Percentiles rank a stretch among this genome's conserved stretches.
Evolutionary conservation across 2,797 vertebrate species (phyloP).

Genomic region (Pyrocephalus nanus): DNA sequence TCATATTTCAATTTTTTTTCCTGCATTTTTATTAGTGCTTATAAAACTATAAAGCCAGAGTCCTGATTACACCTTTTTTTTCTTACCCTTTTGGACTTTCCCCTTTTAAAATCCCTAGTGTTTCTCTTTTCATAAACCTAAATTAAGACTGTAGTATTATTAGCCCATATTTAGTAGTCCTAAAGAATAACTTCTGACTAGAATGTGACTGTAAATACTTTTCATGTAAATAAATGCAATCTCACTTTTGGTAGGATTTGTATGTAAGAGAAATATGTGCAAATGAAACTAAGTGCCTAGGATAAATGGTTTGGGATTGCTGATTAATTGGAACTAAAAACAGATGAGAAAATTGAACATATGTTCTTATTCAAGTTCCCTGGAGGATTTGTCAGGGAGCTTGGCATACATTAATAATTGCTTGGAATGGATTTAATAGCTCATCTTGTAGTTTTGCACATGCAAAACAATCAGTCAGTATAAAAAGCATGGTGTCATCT

Average conservation of each 20-base stretch:
- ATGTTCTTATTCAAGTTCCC: conserved; percentile 46
- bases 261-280: not conserved
- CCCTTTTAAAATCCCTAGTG: not conserved
- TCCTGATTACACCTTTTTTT: not conserved
- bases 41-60: conserved; percentile 9
- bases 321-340: conserved; percentile 53
- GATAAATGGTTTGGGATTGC: conserved; percentile 13
- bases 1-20: not conserved
- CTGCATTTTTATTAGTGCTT: conserved; percentile 22
- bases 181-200: not conserved
- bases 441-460: conserved; percentile 37
- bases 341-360: conserved; percentile 54
- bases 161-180: not conserved
- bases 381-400: not conserved
- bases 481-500: not conserved
- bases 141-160: conserved; percentile 6
- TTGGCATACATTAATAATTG: conserved; percentile 12
- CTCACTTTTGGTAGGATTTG: not conserved
- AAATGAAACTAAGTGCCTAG: not conserved
- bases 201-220: not conserved
- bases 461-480: conserved; percentile 35
- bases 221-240: not conserved
- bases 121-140: conserved; percentile 31
- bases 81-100: conserved; percentile 24
- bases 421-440: conserved; percentile 7